Evolutionary conservation across 2,113 vertebrate species (phyloP), one percentile per base, ranked within the genome.

Genomic region (Nerophis ophidion): DNA sequence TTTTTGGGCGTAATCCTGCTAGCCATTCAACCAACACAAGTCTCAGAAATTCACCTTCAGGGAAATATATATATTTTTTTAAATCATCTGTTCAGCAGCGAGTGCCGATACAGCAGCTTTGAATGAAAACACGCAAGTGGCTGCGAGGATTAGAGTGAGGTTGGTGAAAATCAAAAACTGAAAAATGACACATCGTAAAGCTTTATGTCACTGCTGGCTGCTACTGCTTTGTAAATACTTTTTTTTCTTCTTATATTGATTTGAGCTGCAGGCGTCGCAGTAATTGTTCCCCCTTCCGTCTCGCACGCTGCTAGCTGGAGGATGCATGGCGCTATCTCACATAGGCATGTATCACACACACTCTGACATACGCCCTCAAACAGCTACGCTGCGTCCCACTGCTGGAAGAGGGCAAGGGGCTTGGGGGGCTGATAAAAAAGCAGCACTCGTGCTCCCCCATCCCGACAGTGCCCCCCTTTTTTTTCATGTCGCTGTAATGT

Each of bases 401-500:
- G 63, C 81, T 76, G 70, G 40, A 44, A 38, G 40, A 11, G 40
- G 12, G 40, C 10, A 38, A 11, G 40, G 40, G 12, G 40, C 10
- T 11, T 9, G 70, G 72, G 71, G 72, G 75, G 70, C 72, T 72
- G 84, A 90, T 88, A 78, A 87, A 84, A 55, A 56, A 40, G 65
- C 47, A 82, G 74, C 76, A 69, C 85, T 84, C 57, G 40, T 87
- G 83, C 81, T 83, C 75, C 61, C 80, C 80, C 15, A 77, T 84
- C 72, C 72, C 57, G 85, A 79, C 81, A 83, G 81, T 67, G 65
- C 64, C 75, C 74, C 62, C 12, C 12, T 16, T 81, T 88, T 86
- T 88, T 86, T 84, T 81, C 75, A 81, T 71, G 80, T 74, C 79
- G 79, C 80, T 88, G 86, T 86, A 90, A 89, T 83, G 83, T 83